Percentiles rank a stretch among this genome's conserved stretches.
These are phyloP conservation scores for Noctua janthina DNA, from an alignment of 2,888 invertebrate species.

Conservation along the genomic window DNA sequence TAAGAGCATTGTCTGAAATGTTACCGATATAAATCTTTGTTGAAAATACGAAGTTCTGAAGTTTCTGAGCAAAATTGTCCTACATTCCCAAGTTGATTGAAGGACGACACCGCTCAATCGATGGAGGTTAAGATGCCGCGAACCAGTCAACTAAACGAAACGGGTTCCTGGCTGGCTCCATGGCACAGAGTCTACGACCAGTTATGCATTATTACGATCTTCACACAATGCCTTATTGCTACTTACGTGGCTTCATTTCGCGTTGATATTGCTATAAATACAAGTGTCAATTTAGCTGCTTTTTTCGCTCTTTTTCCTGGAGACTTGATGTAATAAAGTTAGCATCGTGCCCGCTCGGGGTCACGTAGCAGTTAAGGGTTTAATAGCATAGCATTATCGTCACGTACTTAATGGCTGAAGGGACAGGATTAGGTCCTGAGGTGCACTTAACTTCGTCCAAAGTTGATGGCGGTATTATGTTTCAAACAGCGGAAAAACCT, in stretches of 20 bases:
- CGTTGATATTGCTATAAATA: conserved; percentile 55
- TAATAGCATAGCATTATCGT: conserved; percentile 58
- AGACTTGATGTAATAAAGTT: conserved; percentile 53
- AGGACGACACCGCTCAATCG: conserved; percentile 44
- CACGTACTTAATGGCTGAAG: conserved; percentile 55
- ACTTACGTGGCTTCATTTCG: conserved; percentile 53
- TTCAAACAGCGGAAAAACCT: conserved; percentile 15
- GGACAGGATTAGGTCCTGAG: conserved; percentile 34
- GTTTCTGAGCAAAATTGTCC: conserved; percentile 28
- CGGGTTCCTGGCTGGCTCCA: conserved; percentile 48
- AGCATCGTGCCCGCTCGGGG: conserved; percentile 38
- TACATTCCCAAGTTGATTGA: conserved; percentile 45
- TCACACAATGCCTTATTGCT: conserved; percentile 65
- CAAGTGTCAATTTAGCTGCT: conserved; percentile 40
- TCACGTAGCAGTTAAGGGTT: conserved; percentile 60
- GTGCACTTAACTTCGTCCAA: conserved; percentile 43
- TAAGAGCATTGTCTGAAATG: conserved; percentile 38
- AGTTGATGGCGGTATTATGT: conserved; percentile 48
- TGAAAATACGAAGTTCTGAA: conserved; percentile 19
- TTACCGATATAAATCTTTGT: conserved; percentile 10
- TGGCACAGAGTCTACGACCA: conserved; percentile 57
- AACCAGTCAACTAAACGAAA: conserved; percentile 53
- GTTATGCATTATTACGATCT: conserved; percentile 61
- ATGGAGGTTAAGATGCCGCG: conserved; percentile 57
- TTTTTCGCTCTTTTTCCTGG: conserved; percentile 40